Conservation (phyloP, 2,113 vertebrate genomes). For the Syngnathus typhle region DNA sequence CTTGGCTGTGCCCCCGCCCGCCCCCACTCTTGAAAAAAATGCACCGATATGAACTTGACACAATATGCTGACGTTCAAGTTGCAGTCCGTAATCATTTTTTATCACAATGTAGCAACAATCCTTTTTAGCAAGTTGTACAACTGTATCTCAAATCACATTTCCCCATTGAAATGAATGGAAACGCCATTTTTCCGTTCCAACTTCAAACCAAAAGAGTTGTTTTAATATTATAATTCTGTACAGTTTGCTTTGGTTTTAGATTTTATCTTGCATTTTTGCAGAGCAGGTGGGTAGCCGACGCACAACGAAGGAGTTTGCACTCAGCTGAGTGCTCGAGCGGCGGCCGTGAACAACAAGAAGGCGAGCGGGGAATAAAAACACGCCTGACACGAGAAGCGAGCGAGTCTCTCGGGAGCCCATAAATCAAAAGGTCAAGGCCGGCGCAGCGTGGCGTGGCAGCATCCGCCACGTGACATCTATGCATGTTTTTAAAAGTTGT, state of each 20-base stretch:
- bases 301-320: conserved; percentile 45
- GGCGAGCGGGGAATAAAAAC: not conserved
- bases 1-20: too few species aligned
- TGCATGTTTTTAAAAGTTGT: not conserved
- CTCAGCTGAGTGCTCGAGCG: conserved; percentile 34
- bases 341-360: conserved; percentile 17
- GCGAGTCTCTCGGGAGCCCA: not conserved
- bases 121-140: not conserved
- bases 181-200: not conserved
- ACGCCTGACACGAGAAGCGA: not conserved
- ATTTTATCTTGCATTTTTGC: not conserved
- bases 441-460: not conserved
- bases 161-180: not conserved
- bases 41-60: not conserved
- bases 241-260: too few species aligned
- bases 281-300: conserved; percentile 35
- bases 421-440: conserved; percentile 6
- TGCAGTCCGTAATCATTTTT: not conserved
- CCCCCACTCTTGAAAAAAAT: not conserved
- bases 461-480: not conserved
- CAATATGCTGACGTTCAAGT: not conserved
- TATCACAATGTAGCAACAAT: not conserved
- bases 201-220: not conserved
- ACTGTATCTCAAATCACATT: not conserved
- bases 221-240: too few species aligned